Base-by-base conservation (phyloP, 2,888 invertebrate genomes). In the Resseliella maxima region DNA sequence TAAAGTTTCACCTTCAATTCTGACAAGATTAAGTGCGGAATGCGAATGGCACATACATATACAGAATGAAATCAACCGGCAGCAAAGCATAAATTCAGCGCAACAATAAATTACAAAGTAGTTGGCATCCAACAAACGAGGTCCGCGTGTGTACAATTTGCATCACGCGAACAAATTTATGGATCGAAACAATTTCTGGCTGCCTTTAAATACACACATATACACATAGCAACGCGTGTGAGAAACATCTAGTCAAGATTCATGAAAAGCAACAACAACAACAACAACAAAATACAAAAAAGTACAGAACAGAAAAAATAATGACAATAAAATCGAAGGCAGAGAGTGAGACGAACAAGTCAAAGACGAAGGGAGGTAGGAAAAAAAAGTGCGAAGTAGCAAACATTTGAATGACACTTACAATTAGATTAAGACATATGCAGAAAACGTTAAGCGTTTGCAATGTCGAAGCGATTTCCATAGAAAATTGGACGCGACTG, bases 101-200 rank as follows among this genome's bases (percentile, higher is more conserved):
- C 31, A 72, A 72, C 72, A 72, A 72, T 72, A 72, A 15, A 72
- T 72, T 72, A 72, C 72, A 72, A 72, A 72, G 72, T 72, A 72
- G 72, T 15, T 72, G 72, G 72, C 72, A 72, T 72, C 72, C 31
- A 12, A 27, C 12, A 72, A 72, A 27, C 27, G 31, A 31, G 31
- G 27, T 31, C 35, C 35, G 72, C 31, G 72, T 72, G 72, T 72
- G 72, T 72, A 72, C 72, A 72, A 72, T 72, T 72, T 72, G 35
- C 72, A 72, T 72, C 72, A 72, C 72, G 72, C 72, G 72, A 72
- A 72, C 72, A 72, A 72, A 72, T 72, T 72, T 72, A 72, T 72
- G 59, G 59, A 59, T 59, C 31, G 72, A 72, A 35, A 72, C 72
- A 72, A 72, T 72, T 72, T 72, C 31, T 72, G 72, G 15, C 72